Evolutionary conservation across 1,140 invertebrate species (phyloP), one percentile per base, ranked within the genome.

Genomic region (Panulirus ornatus): DNA sequence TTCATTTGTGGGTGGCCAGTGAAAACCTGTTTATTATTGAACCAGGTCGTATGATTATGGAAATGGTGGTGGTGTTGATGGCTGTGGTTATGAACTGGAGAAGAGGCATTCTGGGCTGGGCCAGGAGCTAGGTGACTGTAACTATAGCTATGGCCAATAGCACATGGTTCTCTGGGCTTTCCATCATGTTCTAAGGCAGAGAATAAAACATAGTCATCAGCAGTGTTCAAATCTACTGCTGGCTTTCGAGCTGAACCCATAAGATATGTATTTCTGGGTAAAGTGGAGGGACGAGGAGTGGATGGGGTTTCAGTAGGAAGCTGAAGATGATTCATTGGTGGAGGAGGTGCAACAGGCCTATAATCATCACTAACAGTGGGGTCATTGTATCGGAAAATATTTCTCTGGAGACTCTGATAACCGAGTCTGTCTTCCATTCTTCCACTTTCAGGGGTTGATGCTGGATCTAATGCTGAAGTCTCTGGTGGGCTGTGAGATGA

Each of bases 251-350:
- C 91, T 54, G 92, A 91, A 91, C 94, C 92, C 92, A 95, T 94
- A 75, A 95, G 93, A 92, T 96, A 96, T 66, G 96, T 95, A 92
- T 96, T 97, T 70, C 96, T 94, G 0, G 96, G 96, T 42, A 97
- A 93, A 11, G 96, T 97, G 1, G 96, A 95, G 1, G 96, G 96
- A 44, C 88, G 90, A 54, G 91, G 93, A 87, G 93, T 93, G 93
- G 51, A 93, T 93, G 88, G 93, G 93, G 54, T 93, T 92, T 92
- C 94, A 94, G 54, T 92, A 93, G 58, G 93, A 92, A 90, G 81
- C 27, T 58, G 86, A n/a, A 71, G 88, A 30, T 84, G 66, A 75
- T 75, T 34, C 40, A 30, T 73, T 34, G 54, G 34, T 22, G 88
- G 88, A 38, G 88, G 79, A 19, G 88, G 88, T 34, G 70, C 47